These are phyloP conservation scores for Dryobotodes eremita DNA, from an alignment of 2,888 invertebrate genomes.

Conservation along the genomic window DNA sequence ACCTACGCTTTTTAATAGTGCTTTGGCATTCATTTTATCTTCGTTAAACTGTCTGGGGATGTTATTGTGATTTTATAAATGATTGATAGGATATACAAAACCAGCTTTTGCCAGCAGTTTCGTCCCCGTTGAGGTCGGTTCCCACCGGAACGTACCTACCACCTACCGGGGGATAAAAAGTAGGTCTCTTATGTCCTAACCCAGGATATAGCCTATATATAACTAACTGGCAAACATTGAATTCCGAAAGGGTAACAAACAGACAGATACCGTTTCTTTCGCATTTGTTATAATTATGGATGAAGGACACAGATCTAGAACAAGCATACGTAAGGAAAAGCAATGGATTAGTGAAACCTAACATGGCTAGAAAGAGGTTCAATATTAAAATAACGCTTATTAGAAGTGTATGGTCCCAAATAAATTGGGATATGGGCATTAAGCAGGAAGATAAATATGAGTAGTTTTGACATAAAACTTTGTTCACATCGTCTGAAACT, in stretches of 20 bases:
- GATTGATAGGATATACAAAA: neutral
- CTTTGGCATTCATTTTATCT: conserved; percentile 23
- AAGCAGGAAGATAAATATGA: too few relatives aligned
- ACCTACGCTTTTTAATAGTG: conserved; percentile 11
- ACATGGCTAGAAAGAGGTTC: neutral
- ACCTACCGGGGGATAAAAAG: neutral
- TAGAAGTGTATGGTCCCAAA: neutral
- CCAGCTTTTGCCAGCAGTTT: neutral
- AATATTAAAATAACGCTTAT: neutral
- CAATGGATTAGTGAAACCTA: neutral
- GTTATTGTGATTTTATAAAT: neutral
- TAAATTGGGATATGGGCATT: neutral
- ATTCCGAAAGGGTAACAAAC: too few relatives aligned
- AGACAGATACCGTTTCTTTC: too few relatives aligned
- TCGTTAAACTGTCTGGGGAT: conserved; percentile 1
- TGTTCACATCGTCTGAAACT: neutral
- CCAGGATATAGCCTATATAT: neutral
- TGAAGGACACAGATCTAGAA: neutral
- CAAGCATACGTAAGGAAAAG: neutral
- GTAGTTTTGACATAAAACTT: neutral
- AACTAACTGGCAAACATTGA: neutral
- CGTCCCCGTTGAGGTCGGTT: neutral
- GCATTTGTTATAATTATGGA: too few relatives aligned
- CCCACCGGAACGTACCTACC: neutral
- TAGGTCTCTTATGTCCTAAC: neutral